Percentiles rank a stretch among this genome's conserved stretches.
Evolutionary conservation across 1,140 invertebrate species (phyloP).

Genomic region (Caenorhabditis remanei): DNA sequence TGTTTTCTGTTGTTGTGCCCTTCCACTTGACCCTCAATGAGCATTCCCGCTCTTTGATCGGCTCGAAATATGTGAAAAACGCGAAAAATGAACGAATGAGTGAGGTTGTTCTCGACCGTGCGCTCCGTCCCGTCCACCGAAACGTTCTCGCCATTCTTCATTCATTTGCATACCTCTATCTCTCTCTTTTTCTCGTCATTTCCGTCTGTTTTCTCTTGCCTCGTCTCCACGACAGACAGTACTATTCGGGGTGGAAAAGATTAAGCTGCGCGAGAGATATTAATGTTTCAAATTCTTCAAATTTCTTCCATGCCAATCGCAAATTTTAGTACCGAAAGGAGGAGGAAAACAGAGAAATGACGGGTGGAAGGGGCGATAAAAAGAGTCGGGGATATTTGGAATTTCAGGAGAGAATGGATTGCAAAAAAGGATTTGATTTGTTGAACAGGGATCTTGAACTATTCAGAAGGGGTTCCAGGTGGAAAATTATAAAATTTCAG

Average conservation of each 20-base stretch:
- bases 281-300: slow-evolving; percentile 48
- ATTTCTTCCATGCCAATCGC: slow-evolving; percentile 50
- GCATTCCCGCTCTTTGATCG: slow-evolving; percentile 23
- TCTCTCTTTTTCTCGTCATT: slow-evolving; percentile 10
- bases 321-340: slow-evolving; percentile 37
- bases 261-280: slow-evolving; percentile 52
- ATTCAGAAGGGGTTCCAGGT: too few relatives aligned
- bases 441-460: neutral
- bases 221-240: slow-evolving; percentile 6
- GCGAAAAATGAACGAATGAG: neutral
- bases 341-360: neutral
- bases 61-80: slow-evolving; percentile 44
- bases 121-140: neutral
- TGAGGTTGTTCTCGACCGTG: slow-evolving; percentile 12
- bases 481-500: too few relatives aligned
- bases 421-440: neutral
- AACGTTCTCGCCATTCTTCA: slow-evolving; percentile 14
- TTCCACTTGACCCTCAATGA: neutral
- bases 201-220: slow-evolving; percentile 36
- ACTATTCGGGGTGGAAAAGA: neutral
- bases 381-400: neutral
- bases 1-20: neutral
- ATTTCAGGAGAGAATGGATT: neutral
- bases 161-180: slow-evolving; percentile 35
- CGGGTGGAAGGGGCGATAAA: neutral